These are phyloP conservation scores for Catharus minimus DNA, from an alignment of 2,113 vertebrate genomes.

Conservation along the genomic window DNA sequence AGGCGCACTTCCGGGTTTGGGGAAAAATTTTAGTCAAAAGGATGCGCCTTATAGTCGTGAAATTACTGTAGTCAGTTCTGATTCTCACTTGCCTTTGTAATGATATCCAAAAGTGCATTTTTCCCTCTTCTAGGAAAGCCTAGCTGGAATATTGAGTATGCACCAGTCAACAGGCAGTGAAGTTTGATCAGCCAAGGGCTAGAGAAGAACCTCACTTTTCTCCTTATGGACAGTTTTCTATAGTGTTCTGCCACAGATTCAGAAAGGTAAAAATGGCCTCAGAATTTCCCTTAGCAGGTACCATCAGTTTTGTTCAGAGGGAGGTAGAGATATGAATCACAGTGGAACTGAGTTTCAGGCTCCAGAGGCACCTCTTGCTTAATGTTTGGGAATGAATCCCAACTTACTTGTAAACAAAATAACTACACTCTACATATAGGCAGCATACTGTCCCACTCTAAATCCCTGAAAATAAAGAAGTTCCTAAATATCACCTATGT, in stretches of 20 bases:
- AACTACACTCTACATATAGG: not conserved
- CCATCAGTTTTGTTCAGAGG: not conserved
- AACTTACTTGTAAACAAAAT: not conserved
- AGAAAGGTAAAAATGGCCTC: not conserved
- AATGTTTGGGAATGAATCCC: not conserved
- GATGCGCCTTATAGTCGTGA: too few species aligned
- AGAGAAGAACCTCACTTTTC: not conserved
- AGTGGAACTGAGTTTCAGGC: not conserved
- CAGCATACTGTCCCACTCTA: not conserved
- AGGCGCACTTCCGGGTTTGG: too few species aligned
- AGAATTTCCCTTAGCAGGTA: not conserved
- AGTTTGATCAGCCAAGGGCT: not conserved
- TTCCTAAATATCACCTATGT: not conserved
- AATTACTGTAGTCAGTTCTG: not conserved
- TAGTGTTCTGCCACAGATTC: not conserved
- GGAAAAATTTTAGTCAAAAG: too few species aligned
- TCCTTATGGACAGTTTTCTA: not conserved
- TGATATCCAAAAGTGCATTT: not conserved
- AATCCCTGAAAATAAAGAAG: not conserved
- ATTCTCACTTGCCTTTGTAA: not conserved
- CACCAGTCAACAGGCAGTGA: not conserved
- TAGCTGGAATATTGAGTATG: not conserved
- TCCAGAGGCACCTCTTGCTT: not conserved
- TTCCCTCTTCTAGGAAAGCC: not conserved
- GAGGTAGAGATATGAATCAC: not conserved